Evolutionary conservation across 2,888 invertebrate genomes (phyloP).

Genomic region (Idaea biselata): DNA sequence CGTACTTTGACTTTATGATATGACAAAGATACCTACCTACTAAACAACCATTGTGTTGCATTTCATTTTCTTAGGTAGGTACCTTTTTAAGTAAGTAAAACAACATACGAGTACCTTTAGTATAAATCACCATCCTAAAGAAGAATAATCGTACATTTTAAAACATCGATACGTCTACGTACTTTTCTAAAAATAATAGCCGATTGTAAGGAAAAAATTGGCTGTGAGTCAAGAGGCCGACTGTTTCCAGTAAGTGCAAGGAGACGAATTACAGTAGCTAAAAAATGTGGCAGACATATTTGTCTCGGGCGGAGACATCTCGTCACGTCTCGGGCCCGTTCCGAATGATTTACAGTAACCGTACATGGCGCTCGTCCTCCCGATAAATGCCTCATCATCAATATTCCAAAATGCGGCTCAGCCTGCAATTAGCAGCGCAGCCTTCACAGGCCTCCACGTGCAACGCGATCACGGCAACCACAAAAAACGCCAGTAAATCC

Average conservation of each 20-base stretch:
- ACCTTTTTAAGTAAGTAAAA: background rate
- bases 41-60: no score
- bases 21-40: background rate
- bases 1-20: background rate
- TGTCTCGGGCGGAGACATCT: constrained; percentile 73
- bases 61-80: no score
- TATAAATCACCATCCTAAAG: background rate
- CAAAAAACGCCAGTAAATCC: constrained; percentile 68
- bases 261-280: constrained; percentile 65
- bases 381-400: constrained; percentile 79
- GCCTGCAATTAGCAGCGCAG: constrained; percentile 75
- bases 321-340: constrained; percentile 72
- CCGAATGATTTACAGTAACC: constrained; percentile 77
- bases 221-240: constrained; percentile 39
- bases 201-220: constrained; percentile 36
- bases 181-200: constrained; percentile 19
- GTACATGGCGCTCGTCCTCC: constrained; percentile 75
- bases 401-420: constrained; percentile 79
- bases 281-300: constrained; percentile 72
- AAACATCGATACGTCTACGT: constrained; percentile 5
- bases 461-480: constrained; percentile 54
- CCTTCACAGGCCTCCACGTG: constrained; percentile 75
- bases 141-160: background rate
- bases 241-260: constrained; percentile 54
- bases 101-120: background rate